phyloP scores from a whole-genome alignment of 2,113 vertebrate genomes.

The Forbesichthys papilliferus region DNA sequence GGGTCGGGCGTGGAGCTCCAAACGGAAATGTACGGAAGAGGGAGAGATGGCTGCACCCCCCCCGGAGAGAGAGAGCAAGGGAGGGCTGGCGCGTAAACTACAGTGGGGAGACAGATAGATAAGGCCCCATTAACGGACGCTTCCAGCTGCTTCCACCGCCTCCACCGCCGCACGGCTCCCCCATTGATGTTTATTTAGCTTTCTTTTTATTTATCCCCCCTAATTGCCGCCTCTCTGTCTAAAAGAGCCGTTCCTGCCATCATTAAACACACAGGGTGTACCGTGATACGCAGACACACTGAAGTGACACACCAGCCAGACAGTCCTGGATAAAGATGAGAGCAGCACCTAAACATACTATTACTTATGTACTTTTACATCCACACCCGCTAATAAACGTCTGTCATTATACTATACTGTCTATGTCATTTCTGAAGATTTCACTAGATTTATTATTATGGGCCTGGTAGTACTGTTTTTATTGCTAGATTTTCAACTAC shows the following conservation, averaged over 20 bases:
- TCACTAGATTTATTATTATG: too few relatives aligned
- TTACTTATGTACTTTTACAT: too few relatives aligned
- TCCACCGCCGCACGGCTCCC: conserved; percentile 64
- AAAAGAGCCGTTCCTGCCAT: conserved; percentile 43
- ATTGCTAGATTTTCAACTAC: too few relatives aligned
- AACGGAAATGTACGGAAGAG: conserved; percentile 31
- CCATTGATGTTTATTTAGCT: conserved; percentile 78
- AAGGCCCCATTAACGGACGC: conserved; percentile 73
- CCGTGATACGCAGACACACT: conserved; percentile 35
- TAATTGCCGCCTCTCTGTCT: conserved; percentile 66
- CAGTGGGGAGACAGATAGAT: conserved; percentile 63
- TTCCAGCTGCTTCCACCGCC: conserved; percentile 72
- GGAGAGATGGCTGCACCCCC: conserved; percentile 46
- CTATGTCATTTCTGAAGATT: too few relatives aligned
- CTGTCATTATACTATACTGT: too few relatives aligned
- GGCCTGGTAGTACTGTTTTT: too few relatives aligned
- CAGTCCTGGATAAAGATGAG: neutral
- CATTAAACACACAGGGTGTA: conserved; percentile 49
- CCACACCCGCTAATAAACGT: too few relatives aligned
- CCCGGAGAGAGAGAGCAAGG: conserved; percentile 32
- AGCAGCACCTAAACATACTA: neutral
- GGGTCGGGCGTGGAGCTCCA: conserved; percentile 33
- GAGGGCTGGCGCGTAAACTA: conserved; percentile 35
- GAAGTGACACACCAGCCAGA: conserved; percentile 6
- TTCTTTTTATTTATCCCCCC: conserved; percentile 71